phyloP scores from a whole-genome alignment of 2,797 vertebrate genomes.

The Cossypha dichroa region DNA sequence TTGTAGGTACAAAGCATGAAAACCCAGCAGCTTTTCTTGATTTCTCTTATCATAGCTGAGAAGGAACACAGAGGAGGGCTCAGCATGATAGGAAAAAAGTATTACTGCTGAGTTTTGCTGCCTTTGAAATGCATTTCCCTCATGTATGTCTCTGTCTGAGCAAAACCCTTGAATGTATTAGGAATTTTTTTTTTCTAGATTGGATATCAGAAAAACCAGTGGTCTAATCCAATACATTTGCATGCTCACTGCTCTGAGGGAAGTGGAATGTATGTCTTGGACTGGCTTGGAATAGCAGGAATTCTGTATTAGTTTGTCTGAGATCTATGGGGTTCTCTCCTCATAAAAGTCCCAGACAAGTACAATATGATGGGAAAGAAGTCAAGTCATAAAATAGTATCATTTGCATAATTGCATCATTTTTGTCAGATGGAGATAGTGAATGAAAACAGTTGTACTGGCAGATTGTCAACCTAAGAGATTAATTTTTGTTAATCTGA shows the following conservation, averaged over 20 bases:
- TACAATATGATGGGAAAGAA: background rate
- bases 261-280: background rate
- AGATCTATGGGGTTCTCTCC: background rate
- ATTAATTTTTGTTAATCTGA: background rate
- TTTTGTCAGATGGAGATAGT: background rate
- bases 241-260: background rate
- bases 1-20: background rate
- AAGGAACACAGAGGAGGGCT: background rate
- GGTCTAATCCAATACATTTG: background rate
- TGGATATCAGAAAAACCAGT: rapidly evolving
- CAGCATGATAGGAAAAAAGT: background rate
- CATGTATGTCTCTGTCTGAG: background rate
- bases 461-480: background rate
- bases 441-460: background rate
- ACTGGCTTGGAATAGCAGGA: background rate
- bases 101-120: background rate
- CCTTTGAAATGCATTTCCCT: background rate
- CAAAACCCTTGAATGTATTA: background rate
- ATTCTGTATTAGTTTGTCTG: background rate
- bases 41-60: background rate
- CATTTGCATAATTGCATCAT: background rate
- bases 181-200: background rate
- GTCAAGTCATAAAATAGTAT: background rate
- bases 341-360: background rate
- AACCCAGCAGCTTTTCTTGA: background rate